A percentile compares a stretch with the other conserved stretches of the same genome.
Evolutionary conservation across 2,113 vertebrate genomes (phyloP).

Genomic region (Dendropsophus ebraccatus): DNA sequence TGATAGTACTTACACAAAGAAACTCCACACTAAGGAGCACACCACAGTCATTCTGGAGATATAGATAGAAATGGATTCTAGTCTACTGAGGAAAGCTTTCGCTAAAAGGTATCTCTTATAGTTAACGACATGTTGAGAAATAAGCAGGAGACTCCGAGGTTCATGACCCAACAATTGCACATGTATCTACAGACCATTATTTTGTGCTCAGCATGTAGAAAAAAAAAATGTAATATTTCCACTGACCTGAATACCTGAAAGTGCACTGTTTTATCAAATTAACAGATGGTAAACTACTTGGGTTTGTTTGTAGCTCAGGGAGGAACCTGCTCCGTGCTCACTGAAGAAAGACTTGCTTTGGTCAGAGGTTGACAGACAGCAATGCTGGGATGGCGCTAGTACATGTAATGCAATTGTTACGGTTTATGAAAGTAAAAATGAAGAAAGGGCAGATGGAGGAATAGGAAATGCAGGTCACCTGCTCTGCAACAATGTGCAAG

Average conservation of each 20-base stretch:
- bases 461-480: slow-evolving; percentile 43
- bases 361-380: slow-evolving; percentile 51
- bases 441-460: slow-evolving; percentile 37
- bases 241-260: slow-evolving; percentile 10
- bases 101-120: slow-evolving; percentile 34
- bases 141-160: slow-evolving; percentile 20
- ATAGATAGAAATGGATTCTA: slow-evolving; percentile 44
- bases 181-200: slow-evolving; percentile 51
- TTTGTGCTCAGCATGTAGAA: slow-evolving; percentile 13
- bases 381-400: slow-evolving; percentile 12
- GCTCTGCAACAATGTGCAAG: slow-evolving; percentile 36
- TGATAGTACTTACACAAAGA: slow-evolving; percentile 53
- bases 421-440: slow-evolving; percentile 46
- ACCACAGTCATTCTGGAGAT: slow-evolving; percentile 53
- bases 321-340: slow-evolving; percentile 22
- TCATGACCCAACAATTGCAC: slow-evolving; percentile 40
- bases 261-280: slow-evolving; percentile 31
- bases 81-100: slow-evolving; percentile 33
- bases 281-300: slow-evolving; percentile 38
- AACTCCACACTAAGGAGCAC: slow-evolving; percentile 34
- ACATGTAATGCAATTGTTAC: slow-evolving; percentile 38
- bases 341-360: slow-evolving; percentile 34
- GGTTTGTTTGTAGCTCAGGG: slow-evolving; percentile 39
- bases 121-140: slow-evolving; percentile 33
- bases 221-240: slow-evolving; percentile 15